A percentile compares a stretch with the other conserved stretches of the same genome.
Conservation (phyloP, 2,888 invertebrate species). For the Mactromeris polynyma region DNA sequence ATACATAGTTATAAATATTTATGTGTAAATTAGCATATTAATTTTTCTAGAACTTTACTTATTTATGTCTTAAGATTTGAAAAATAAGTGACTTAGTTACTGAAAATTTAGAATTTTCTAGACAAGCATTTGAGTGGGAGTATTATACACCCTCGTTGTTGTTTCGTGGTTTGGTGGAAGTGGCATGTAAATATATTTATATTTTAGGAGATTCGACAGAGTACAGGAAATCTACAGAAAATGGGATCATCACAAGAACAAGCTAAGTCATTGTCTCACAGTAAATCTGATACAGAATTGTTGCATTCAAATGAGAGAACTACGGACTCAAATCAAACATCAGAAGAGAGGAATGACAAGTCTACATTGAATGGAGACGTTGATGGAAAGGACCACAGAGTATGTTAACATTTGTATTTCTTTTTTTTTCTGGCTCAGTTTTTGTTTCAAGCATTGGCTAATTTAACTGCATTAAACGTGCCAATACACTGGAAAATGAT, state of each 20-base stretch:
- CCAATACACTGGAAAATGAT: too few species aligned
- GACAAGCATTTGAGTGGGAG: too few species aligned
- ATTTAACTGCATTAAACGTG: too few species aligned
- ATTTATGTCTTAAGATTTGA: too few species aligned
- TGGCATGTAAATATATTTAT: background rate
- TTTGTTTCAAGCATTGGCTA: too few species aligned
- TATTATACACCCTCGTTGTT: too few species aligned
- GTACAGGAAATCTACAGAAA: slow-evolving; percentile 38
- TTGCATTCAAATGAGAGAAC: slow-evolving; percentile 27
- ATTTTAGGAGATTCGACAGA: slow-evolving; percentile 14
- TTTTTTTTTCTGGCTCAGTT: background rate
- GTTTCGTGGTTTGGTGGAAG: background rate
- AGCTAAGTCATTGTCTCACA: slow-evolving; percentile 64
- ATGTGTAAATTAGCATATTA: too few species aligned
- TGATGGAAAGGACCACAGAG: slow-evolving; percentile 11
- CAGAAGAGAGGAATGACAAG: slow-evolving; percentile 34
- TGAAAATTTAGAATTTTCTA: too few species aligned
- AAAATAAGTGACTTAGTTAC: too few species aligned
- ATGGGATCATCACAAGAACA: slow-evolving; percentile 51
- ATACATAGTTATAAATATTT: too few species aligned
- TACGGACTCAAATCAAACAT: slow-evolving; percentile 33
- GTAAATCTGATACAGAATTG: slow-evolving; percentile 75
- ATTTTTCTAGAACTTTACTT: too few species aligned
- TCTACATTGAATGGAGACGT: slow-evolving; percentile 28
- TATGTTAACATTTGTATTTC: background rate